Conservation (phyloP, 2,113 vertebrate genomes). For the Myanophis thanlyinensis region DNA sequence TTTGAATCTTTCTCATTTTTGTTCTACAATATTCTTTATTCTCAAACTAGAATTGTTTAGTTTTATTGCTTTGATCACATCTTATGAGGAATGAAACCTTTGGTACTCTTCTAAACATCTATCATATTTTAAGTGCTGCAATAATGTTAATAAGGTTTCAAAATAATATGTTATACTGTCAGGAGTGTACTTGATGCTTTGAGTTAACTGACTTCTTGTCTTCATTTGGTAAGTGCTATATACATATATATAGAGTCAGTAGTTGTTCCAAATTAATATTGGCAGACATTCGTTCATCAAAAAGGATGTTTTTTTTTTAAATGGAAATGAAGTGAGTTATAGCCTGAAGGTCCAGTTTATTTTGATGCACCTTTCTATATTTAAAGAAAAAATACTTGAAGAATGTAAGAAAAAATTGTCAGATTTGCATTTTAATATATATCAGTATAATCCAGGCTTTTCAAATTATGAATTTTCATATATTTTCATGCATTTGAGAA, state of each 20-base stretch:
- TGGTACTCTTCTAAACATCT: slow-evolving; percentile 3
- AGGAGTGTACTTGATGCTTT: not conserved
- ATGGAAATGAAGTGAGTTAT: not conserved
- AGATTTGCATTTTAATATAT: no score
- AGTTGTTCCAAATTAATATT: not conserved
- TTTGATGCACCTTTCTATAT: not conserved
- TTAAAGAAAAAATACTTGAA: not conserved
- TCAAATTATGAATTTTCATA: no score
- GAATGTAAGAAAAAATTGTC: no score
- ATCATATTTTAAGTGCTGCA: slow-evolving; percentile 3
- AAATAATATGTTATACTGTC: slow-evolving; percentile 13
- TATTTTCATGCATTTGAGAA: no score
- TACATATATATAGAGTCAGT: not conserved
- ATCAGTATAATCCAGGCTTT: no score
- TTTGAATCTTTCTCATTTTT: slow-evolving; percentile 5
- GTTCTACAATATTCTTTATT: not conserved
- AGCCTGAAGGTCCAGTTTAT: not conserved
- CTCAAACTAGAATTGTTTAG: not conserved
- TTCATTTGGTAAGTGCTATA: not conserved
- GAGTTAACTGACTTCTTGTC: not conserved
- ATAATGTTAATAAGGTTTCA: slow-evolving; percentile 26
- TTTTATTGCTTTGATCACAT: slow-evolving; percentile 20
- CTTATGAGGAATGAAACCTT: not conserved
- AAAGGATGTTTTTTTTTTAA: not conserved
- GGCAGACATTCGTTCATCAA: not conserved